These are phyloP conservation scores for Drepana arcuata DNA, from an alignment of 1,140 invertebrate species.

Conservation along the genomic window DNA sequence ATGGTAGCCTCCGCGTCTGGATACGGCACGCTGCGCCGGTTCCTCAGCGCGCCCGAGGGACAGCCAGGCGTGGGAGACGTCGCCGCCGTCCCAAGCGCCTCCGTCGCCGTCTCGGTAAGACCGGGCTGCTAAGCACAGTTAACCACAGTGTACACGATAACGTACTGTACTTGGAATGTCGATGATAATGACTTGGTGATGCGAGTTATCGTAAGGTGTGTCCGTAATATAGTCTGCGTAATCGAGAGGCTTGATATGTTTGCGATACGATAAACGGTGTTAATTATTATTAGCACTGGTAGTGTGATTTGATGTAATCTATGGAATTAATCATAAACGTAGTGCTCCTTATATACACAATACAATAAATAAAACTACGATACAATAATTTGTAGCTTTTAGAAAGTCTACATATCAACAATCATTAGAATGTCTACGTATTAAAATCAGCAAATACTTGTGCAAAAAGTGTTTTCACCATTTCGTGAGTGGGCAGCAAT, in stretches of 20 bases:
- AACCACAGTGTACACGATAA: conserved; percentile 13
- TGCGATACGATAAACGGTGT: conserved; percentile 14
- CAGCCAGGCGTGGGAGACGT: conserved; percentile 28
- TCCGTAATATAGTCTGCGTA: conserved; percentile 8
- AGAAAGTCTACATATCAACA: conserved; percentile 39
- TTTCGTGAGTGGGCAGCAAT: conserved; percentile 11
- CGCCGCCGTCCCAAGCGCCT: conserved; percentile 39
- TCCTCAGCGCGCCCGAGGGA: conserved; percentile 58
- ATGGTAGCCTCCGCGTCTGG: conserved; percentile 65
- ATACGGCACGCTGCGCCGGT: conserved; percentile 62
- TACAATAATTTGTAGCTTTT: no score
- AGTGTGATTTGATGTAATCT: no score
- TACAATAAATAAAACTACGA: no score
- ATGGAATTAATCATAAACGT: no score
- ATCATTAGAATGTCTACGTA: conserved; percentile 22
- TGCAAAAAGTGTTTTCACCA: conserved; percentile 13
- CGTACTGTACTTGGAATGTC: conserved; percentile 30
- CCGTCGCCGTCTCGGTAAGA: conserved; percentile 64
- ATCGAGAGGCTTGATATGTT: conserved; percentile 16
- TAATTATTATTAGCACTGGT: no score
- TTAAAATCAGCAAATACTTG: conserved; percentile 24
- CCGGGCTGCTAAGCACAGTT: conserved; percentile 11
- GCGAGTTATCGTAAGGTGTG: conserved; percentile 17
- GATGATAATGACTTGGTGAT: conserved; percentile 20
- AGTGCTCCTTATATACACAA: no score